Base-by-base conservation (phyloP, 2,888 invertebrate genomes). In the Enoplolaimus lenunculus region DNA sequence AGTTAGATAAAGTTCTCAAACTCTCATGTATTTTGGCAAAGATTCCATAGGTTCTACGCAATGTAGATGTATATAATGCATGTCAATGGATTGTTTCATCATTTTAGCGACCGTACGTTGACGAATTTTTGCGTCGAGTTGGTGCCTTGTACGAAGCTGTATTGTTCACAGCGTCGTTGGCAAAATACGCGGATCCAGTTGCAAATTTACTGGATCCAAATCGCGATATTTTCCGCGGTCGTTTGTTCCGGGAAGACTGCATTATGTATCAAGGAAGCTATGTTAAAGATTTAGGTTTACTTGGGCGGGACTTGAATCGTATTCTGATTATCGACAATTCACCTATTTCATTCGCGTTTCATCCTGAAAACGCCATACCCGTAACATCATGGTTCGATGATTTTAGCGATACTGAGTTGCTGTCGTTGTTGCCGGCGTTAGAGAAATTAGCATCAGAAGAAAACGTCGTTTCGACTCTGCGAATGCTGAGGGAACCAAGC, bases 341-440 rank as follows among this genome's bases (percentile, higher is more conserved):
- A 80, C 95, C 95, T 79, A 94, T 93, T 80, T 94, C 94, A 75
- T 97, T 97, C 84, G 93, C 95, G 86, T 97, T 97, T 89, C 95
- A 97, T 87, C 95, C 94, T 81, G 93, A 95, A 83, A 95, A 95
- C 85, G 95, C 95, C 83, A 94, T 97, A 83, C 93, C 94, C 81
- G 94, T 95, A 76, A 91, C 91, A 81, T 94, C 94, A 75, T 97
- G 95, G 95, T 97, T 97, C 84, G 95, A 97, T 84, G 97, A 97
- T 84, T 90, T 91, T 88, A 89, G 89, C 80, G 95, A 97, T 84
- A 90, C 91, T 74, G 95, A 97, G 84, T 87, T 97, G 75, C 86
- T 91, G 81, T 94, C 95, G 85, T 86, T 97, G 82, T 90, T 97
- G 84, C 95, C 95, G 78, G 91, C 94, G 84, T 93, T 97, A 84